Conservation (phyloP, 2,113 vertebrate species). For the Tauraco erythrolophus region DNA sequence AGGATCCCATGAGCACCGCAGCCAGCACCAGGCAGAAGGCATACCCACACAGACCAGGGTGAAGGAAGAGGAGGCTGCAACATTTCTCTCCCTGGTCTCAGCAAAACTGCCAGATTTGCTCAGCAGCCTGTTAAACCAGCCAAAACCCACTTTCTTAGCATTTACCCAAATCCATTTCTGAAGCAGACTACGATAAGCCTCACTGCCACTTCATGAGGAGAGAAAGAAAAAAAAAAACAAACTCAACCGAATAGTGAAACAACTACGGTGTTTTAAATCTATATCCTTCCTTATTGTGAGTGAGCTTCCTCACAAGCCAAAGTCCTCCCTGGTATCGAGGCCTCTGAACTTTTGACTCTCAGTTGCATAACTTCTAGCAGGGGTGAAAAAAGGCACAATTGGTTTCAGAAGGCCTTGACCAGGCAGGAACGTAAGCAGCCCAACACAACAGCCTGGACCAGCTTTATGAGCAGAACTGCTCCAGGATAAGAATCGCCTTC, state of each 20-base stretch:
- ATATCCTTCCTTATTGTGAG: background rate
- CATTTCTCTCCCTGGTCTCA: fast-evolving
- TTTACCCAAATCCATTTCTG: background rate
- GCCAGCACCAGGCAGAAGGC: background rate
- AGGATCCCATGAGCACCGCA: background rate
- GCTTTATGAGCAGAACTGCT: background rate
- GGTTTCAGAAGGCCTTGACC: background rate
- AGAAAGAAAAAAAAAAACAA: background rate
- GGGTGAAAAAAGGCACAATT: background rate
- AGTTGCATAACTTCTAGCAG: background rate
- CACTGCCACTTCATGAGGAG: background rate
- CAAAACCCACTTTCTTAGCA: background rate
- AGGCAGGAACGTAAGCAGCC: background rate
- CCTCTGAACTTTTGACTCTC: slow-evolving; percentile 14
- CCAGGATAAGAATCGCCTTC: background rate
- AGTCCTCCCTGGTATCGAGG: background rate
- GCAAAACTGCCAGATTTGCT: background rate
- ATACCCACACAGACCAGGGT: background rate
- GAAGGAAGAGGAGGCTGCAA: background rate
- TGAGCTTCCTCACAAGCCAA: background rate
- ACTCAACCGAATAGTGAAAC: background rate
- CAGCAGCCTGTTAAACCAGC: background rate
- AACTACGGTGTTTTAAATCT: background rate
- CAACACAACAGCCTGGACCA: background rate
- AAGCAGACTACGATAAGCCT: background rate